A percentile compares a stretch with the other conserved stretches of the same genome.
Evolutionary conservation across 1,140 invertebrate genomes (phyloP).

Genomic region (Zelostemma sp.): DNA sequence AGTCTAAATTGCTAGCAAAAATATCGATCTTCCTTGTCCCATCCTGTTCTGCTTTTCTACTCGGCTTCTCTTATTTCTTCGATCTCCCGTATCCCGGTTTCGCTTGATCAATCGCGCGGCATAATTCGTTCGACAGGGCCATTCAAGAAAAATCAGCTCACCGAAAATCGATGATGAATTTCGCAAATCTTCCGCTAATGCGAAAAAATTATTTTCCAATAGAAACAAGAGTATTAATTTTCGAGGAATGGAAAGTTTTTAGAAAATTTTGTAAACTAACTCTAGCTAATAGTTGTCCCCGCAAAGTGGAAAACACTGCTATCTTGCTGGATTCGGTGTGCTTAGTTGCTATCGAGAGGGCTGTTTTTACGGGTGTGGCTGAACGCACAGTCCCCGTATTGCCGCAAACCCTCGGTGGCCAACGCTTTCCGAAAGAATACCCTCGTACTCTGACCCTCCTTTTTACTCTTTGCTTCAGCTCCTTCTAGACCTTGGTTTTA

Average conservation of each 20-base stretch:
- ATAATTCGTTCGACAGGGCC: background rate
- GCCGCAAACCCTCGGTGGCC: slow-evolving; percentile 19
- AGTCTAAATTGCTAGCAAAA: slow-evolving; percentile 61
- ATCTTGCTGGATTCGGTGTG: slow-evolving; percentile 54
- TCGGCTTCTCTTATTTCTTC: slow-evolving; percentile 5
- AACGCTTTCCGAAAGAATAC: slow-evolving; percentile 17
- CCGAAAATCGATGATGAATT: too few species aligned
- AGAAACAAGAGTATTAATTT: background rate
- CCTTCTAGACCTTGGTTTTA: slow-evolving; percentile 47
- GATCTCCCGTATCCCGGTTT: slow-evolving; percentile 4
- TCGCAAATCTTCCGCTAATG: too few species aligned
- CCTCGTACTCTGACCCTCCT: slow-evolving; percentile 4
- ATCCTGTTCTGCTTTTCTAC: background rate
- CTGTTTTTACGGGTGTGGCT: slow-evolving; percentile 69
- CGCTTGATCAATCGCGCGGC: slow-evolving; percentile 1
- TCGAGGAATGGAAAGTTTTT: background rate
- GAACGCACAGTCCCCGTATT: slow-evolving; percentile 54
- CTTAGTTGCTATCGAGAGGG: slow-evolving; percentile 60
- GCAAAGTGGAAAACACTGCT: slow-evolving; percentile 2
- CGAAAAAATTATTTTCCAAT: background rate
- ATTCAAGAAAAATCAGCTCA: background rate
- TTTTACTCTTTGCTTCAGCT: slow-evolving; percentile 11
- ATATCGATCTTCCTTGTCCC: slow-evolving; percentile 52
- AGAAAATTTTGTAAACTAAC: background rate
- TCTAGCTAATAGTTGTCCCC: background rate